These are phyloP conservation scores for Apostichopus californicus DNA, from an alignment of 35 echinoderm and acorn worm genomes.

Conservation along the genomic window DNA sequence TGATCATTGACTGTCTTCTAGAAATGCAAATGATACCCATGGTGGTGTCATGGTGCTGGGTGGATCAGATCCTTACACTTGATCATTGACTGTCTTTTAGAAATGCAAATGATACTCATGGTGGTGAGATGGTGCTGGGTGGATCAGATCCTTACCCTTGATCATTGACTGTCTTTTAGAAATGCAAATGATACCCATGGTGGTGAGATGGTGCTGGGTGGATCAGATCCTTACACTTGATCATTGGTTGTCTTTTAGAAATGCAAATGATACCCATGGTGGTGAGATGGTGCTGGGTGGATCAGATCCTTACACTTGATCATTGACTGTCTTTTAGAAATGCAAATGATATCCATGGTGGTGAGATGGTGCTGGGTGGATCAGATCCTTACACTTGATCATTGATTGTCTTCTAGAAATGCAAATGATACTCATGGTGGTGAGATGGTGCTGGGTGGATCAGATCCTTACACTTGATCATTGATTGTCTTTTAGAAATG, in stretches of 20 bases:
- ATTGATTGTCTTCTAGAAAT: too few relatives aligned
- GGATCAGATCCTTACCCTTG: not conserved
- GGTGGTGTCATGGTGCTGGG: constrained; percentile 71
- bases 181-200: not conserved
- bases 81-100: too few relatives aligned
- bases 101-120: too few relatives aligned
- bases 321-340: too few relatives aligned
- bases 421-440: not conserved
- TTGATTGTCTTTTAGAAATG: constrained; percentile 38
- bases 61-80: constrained; percentile 59
- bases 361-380: not conserved
- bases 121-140: too few relatives aligned
- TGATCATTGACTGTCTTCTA: not conserved
- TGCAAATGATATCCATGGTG: too few relatives aligned
- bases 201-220: not conserved
- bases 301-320: constrained; percentile 48
- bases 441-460: not conserved
- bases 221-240: not conserved
- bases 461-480: not conserved
- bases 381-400: not conserved
- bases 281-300: constrained; percentile 72
- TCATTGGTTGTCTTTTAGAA: constrained; percentile 17
- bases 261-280: constrained; percentile 56
- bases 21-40: constrained; percentile 55
- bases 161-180: too few relatives aligned